Conservation (phyloP, 2,113 vertebrate species). For the Octodon degus region DNA sequence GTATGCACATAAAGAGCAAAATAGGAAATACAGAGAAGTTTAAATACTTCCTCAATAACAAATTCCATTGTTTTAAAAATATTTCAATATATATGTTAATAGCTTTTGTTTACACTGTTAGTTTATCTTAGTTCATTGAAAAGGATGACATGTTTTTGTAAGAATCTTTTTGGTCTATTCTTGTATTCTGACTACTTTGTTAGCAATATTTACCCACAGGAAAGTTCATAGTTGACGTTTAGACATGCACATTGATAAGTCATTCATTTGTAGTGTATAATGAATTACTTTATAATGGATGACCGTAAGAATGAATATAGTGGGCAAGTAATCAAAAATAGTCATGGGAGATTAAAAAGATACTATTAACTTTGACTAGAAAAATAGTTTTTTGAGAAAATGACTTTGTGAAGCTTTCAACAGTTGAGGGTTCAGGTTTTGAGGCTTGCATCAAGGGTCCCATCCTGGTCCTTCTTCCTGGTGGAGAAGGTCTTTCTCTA, state of each 20-base stretch:
- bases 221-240: background rate
- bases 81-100: background rate
- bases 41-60: background rate
- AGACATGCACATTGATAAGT: background rate
- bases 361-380: slow-evolving; percentile 29
- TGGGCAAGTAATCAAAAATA: background rate
- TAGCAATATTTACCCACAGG: background rate
- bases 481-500: background rate
- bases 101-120: background rate
- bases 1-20: background rate
- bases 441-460: background rate
- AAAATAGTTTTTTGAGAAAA: background rate
- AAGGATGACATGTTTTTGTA: background rate
- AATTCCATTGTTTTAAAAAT: background rate
- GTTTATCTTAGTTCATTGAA: background rate
- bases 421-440: background rate
- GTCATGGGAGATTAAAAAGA: background rate
- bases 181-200: background rate
- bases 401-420: background rate
- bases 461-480: background rate
- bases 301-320: background rate
- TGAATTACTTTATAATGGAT: background rate
- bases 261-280: background rate
- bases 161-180: background rate
- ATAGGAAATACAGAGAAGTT: background rate